Conservation (phyloP, 2,797 vertebrate species). For the Nannoperca australis region DNA sequence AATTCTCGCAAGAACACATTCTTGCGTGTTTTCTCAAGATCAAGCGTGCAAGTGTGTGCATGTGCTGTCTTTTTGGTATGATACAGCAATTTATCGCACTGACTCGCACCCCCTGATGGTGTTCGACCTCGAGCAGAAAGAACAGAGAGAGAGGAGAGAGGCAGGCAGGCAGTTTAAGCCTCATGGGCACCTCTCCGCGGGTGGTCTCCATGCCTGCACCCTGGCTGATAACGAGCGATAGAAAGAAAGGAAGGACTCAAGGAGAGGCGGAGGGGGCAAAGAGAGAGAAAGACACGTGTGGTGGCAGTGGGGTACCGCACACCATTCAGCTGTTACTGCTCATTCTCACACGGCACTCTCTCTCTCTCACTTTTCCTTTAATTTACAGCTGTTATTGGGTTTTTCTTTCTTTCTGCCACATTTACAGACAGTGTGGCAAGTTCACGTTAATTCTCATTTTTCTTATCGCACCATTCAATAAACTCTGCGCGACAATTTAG, state of each 20-base stretch:
- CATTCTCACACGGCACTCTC: slow-evolving; percentile 14
- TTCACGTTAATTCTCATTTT: slow-evolving; percentile 11
- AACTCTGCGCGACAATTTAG: background rate
- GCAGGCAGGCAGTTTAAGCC: slow-evolving; percentile 62
- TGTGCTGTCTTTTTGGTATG: slow-evolving; percentile 43
- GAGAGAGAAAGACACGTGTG: slow-evolving; percentile 13
- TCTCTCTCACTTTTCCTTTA: background rate
- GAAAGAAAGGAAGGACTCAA: slow-evolving; percentile 46
- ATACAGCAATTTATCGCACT: slow-evolving; percentile 60
- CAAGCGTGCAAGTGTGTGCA: slow-evolving; percentile 13
- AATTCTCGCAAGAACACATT: slow-evolving; percentile 27
- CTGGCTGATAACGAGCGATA: slow-evolving; percentile 75
- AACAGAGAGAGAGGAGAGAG: slow-evolving; percentile 62
- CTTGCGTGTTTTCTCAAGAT: slow-evolving; percentile 34
- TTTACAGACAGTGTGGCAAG: slow-evolving; percentile 12
- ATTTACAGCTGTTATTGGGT: background rate
- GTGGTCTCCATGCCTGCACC: slow-evolving; percentile 74
- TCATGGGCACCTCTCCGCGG: slow-evolving; percentile 66
- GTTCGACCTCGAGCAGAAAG: slow-evolving; percentile 72
- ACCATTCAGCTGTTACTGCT: slow-evolving; percentile 13
- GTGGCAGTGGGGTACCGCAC: slow-evolving; percentile 14
- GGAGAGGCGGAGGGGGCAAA: slow-evolving; percentile 32
- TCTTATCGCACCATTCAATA: background rate
- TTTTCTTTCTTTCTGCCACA: background rate
- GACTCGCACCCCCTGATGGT: slow-evolving; percentile 63